Conservation (phyloP, 2,797 vertebrate genomes). For the Huso huso region DNA sequence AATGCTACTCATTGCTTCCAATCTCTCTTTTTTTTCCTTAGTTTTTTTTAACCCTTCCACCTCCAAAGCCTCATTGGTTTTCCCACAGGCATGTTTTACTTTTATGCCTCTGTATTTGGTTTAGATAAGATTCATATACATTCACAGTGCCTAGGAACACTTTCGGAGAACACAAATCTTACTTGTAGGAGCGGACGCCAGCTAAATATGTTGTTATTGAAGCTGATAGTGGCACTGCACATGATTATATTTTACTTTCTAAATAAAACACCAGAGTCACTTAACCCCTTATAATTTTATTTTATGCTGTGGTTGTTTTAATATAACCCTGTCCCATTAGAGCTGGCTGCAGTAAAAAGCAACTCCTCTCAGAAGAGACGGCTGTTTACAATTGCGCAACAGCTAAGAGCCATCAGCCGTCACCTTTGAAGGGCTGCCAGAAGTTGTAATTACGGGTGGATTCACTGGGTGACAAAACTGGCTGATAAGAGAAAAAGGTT, state of each 20-base stretch:
- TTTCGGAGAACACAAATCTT: not conserved
- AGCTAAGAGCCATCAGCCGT: not conserved
- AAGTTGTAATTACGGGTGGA: not conserved
- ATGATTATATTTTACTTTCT: no score
- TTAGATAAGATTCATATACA: conserved; percentile 3
- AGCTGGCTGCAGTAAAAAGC: not conserved
- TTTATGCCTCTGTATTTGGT: not conserved
- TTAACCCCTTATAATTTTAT: not conserved
- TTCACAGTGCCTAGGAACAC: not conserved
- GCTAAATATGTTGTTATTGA: no score
- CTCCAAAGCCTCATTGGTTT: not conserved
- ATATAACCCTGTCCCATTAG: not conserved
- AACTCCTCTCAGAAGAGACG: not conserved
- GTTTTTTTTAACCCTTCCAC: conserved; percentile 15
- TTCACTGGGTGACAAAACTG: conserved; percentile 2
- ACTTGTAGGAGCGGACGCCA: no score
- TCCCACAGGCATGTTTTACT: not conserved
- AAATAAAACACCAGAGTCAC: no score
- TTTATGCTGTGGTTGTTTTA: no score
- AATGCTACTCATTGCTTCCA: conserved; percentile 11
- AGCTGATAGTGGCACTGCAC: no score
- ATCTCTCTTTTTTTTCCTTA: conserved; percentile 5
- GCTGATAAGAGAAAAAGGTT: not conserved
- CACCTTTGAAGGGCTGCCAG: not conserved
- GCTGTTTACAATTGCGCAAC: conserved; percentile 8